Evolutionary conservation across 2,113 vertebrate genomes (phyloP), one percentile per base, ranked within the genome.

Genomic region (Pelvicachromis taeniatus): DNA sequence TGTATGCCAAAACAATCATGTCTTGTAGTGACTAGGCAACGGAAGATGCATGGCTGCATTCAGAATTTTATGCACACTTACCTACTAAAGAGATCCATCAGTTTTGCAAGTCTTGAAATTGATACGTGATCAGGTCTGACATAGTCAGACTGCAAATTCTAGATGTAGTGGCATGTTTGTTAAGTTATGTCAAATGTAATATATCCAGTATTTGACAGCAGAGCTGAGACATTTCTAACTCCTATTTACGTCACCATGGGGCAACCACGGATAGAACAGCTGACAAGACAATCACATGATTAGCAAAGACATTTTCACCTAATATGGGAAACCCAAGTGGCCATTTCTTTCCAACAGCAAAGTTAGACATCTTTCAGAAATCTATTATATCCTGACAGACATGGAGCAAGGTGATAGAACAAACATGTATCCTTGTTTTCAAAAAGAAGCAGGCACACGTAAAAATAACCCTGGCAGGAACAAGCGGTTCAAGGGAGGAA

Each of bases 381-480:
- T 45, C 4, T 29, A 10, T 82, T 54, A 81, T 35, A 12, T 52
- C 23, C 63, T 78, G 33, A 82, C 80, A 84, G 61, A 68, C 70
- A 78, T 12, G 40, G 9, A 56, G 68, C 79, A 88, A 56, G 73
- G 16, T 82, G 52, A 78, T 77, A 31, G 84, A 82, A 78, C 80
- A 56, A 84, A 77, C 42, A 50, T 21, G 26, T 42, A 82, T 86
- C 9, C 7, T 6, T 14, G 53, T 33, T 75, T 88, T 83, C 35
- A 89, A 63, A 80, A 86, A 84, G 82, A 81, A 87, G 78, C 52
- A 45, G 77, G 79, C 61, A 73, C 59, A 77, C 48, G 80, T 63
- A 90, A 87, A 89, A 92, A 88, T n/a, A 89, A 89, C 42, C 50
- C 48, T 68, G 77, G 83, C 54, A 85, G 87, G 85, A 90, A 85